Evolutionary conservation across 2,888 invertebrate species (phyloP).

Genomic region (Synanthedon andrenaeformis): DNA sequence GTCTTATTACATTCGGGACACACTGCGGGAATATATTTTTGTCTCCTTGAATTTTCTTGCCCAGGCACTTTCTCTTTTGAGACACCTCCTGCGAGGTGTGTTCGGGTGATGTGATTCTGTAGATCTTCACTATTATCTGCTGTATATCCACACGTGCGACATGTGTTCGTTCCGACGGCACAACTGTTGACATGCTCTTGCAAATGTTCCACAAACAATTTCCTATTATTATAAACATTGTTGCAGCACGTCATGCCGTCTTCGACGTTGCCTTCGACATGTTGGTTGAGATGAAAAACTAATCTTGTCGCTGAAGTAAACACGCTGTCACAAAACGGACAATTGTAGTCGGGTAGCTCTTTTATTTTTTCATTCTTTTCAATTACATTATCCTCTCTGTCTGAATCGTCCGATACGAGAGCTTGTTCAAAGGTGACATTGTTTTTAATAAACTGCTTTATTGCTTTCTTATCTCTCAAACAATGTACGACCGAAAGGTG

Average conservation of each 20-base stretch:
- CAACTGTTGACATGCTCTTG: constrained; percentile 23
- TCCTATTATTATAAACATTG: constrained; percentile 17
- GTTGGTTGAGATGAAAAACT: constrained; percentile 34
- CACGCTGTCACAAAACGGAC: constrained; percentile 37
- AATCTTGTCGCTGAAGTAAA: constrained; percentile 40
- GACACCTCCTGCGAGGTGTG: constrained; percentile 11
- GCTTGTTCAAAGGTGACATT: constrained; percentile 39
- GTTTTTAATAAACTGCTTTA: constrained; percentile 32
- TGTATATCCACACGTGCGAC: constrained; percentile 27
- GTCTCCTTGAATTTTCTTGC: constrained; percentile 20
- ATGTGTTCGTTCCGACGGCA: constrained; percentile 11
- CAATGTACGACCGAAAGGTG: constrained; percentile 28
- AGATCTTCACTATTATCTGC: constrained; percentile 15
- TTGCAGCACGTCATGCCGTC: constrained; percentile 32
- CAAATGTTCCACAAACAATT: constrained; percentile 30
- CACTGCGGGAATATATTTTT: constrained; percentile 43
- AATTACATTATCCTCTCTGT: constrained; percentile 8
- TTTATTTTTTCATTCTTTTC: constrained; percentile 3
- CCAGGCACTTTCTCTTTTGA: constrained; percentile 7
- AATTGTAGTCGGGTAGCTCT: constrained; percentile 18
- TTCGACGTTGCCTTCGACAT: constrained; percentile 24
- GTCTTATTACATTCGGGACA: constrained; percentile 61
- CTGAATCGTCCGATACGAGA: constrained; percentile 22
- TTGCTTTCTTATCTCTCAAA: constrained; percentile 4
- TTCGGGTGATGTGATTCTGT: constrained; percentile 17